These are phyloP conservation scores for Nysson spinosus DNA, from an alignment of 2,888 invertebrate species.

Conservation along the genomic window DNA sequence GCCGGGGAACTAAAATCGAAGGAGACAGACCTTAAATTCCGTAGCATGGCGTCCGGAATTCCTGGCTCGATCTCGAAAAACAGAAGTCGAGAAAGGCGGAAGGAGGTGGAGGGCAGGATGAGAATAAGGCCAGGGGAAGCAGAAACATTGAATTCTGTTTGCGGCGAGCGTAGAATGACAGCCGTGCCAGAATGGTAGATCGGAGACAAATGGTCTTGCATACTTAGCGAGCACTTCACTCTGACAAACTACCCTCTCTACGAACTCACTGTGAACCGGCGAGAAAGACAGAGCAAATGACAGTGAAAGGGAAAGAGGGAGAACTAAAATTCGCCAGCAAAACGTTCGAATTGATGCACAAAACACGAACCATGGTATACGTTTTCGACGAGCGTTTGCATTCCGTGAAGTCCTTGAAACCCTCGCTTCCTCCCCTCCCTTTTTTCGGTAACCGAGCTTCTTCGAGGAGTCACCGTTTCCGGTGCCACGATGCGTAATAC, in stretches of 20 bases:
- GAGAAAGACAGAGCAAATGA: not conserved
- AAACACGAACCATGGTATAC: not conserved
- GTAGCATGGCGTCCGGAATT: too few species aligned
- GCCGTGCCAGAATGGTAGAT: constrained; percentile 62
- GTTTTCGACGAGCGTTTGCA: constrained; percentile 40
- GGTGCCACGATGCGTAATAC: too few species aligned
- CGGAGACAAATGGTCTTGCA: constrained; percentile 74
- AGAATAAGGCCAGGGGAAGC: constrained; percentile 10
- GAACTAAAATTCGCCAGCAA: too few species aligned
- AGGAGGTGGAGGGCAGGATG: not conserved
- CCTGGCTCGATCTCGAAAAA: too few species aligned
- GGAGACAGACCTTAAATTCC: too few species aligned
- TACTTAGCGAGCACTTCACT: constrained; percentile 74
- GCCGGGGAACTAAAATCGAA: too few species aligned
- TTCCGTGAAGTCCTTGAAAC: constrained; percentile 45
- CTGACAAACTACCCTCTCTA: constrained; percentile 71
- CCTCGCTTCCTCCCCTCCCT: constrained; percentile 34
- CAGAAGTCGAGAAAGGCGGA: not conserved
- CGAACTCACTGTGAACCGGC: constrained; percentile 12
- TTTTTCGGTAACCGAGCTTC: too few species aligned
- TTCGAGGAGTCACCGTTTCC: too few species aligned
- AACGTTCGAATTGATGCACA: not conserved
- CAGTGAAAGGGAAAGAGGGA: constrained; percentile 3
- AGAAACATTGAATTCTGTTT: constrained; percentile 62
- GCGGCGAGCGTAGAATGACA: constrained; percentile 62